phyloP scores from a whole-genome alignment of 2,888 invertebrate species.

The Zygogramma bicolorata region DNA sequence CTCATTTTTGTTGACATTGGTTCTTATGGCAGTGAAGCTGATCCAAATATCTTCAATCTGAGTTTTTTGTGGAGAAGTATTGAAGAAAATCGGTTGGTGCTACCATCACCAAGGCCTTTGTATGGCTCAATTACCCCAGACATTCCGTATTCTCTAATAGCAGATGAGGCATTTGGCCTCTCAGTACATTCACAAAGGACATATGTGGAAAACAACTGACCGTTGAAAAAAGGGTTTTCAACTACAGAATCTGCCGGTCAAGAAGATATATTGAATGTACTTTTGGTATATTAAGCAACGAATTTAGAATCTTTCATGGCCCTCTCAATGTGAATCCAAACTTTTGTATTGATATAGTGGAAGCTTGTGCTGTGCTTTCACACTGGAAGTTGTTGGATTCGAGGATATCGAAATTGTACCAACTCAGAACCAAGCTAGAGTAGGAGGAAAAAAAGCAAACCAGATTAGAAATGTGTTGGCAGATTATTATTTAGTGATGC shows the following conservation, averaged over 20 bases:
- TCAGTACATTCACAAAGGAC: constrained; percentile 12
- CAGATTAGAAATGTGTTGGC: too few relatives aligned
- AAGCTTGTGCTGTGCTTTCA: constrained; percentile 41
- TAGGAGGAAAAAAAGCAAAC: too few relatives aligned
- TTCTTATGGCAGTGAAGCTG: constrained; percentile 17
- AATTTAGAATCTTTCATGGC: constrained; percentile 52
- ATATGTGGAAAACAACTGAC: constrained; percentile 22
- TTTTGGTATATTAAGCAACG: constrained; percentile 41
- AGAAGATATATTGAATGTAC: constrained; percentile 49
- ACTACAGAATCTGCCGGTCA: constrained; percentile 37
- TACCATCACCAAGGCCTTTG: neutral
- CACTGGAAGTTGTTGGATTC: too few relatives aligned
- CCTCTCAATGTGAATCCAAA: constrained; percentile 31
- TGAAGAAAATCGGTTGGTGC: too few relatives aligned
- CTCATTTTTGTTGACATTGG: constrained; percentile 17
- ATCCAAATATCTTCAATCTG: constrained; percentile 8
- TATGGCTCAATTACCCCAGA: neutral
- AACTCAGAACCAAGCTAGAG: too few relatives aligned
- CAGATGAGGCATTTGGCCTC: constrained; percentile 24
- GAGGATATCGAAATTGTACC: too few relatives aligned
- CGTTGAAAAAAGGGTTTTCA: constrained; percentile 26
- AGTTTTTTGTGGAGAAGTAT: neutral
- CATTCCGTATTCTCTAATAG: constrained; percentile 10
- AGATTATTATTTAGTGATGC: too few relatives aligned
- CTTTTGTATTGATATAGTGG: constrained; percentile 42